These are phyloP conservation scores for Neocloeon triangulifer DNA, from an alignment of 1,140 invertebrate species.

Conservation along the genomic window DNA sequence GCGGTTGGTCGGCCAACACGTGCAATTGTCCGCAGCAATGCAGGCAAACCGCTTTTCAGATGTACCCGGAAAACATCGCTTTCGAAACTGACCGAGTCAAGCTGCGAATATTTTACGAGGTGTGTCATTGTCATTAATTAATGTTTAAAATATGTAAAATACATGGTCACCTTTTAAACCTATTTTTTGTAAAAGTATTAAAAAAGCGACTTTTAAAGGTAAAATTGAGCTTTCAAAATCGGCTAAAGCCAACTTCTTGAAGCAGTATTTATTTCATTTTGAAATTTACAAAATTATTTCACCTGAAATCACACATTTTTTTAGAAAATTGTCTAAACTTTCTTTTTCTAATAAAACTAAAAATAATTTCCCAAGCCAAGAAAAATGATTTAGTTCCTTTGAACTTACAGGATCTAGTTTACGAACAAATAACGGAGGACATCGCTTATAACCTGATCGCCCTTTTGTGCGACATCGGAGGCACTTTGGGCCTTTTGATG, in stretches of 20 bases:
- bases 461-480: conserved; percentile 8
- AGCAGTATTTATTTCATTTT: too few relatives aligned
- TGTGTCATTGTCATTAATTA: too few relatives aligned
- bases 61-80: conserved; percentile 10
- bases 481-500: conserved; percentile 9
- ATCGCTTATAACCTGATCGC: conserved; percentile 8
- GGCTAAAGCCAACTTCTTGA: too few relatives aligned
- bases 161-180: too few relatives aligned
- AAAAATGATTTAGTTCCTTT: conserved; percentile 4
- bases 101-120: conserved; percentile 12
- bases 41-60: conserved; percentile 11
- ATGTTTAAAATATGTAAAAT: neutral
- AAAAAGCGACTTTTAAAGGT: too few relatives aligned
- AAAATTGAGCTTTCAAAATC: too few relatives aligned
- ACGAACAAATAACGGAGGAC: conserved; percentile 6
- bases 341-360: too few relatives aligned
- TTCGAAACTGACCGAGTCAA: conserved; percentile 8
- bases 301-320: too few relatives aligned
- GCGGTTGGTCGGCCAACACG: conserved; percentile 10
- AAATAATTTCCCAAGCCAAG: too few relatives aligned
- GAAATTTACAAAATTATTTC: too few relatives aligned
- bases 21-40: conserved; percentile 11
- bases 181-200: too few relatives aligned
- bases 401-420: conserved; percentile 8
- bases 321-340: too few relatives aligned